These are phyloP conservation scores for Chesias legatella DNA, from an alignment of 2,888 invertebrate species.

Conservation along the genomic window DNA sequence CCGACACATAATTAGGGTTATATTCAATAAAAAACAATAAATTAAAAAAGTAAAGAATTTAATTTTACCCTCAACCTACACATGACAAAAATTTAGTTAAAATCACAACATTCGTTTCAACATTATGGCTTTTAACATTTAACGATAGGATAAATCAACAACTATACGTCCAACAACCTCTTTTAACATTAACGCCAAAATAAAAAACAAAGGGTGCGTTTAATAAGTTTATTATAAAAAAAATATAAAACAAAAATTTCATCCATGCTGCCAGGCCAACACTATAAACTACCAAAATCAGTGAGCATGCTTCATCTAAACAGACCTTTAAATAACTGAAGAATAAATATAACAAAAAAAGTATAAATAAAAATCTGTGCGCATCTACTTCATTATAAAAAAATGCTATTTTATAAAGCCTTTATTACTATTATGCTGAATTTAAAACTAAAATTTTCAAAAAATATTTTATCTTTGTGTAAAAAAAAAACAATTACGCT, in stretches of 20 bases:
- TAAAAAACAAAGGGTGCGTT: constrained; percentile 54
- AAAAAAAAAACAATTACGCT: constrained; percentile 48
- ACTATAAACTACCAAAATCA: constrained; percentile 62
- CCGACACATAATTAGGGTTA: no score
- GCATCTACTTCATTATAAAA: constrained; percentile 26
- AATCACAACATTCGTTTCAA: constrained; percentile 65
- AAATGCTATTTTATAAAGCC: constrained; percentile 21
- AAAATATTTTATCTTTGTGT: constrained; percentile 43
- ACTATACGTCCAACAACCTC: no score
- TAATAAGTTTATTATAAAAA: constrained; percentile 77
- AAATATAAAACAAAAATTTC: constrained; percentile 62
- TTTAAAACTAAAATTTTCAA: constrained; percentile 42
- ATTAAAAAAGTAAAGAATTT: constrained; percentile 71
- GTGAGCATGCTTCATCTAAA: constrained; percentile 62
- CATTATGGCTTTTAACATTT: no score
- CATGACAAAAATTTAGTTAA: constrained; percentile 48
- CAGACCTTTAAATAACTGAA: constrained; percentile 46
- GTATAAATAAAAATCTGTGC: constrained; percentile 33
- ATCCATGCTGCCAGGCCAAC: constrained; percentile 60
- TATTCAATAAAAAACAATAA: no score
- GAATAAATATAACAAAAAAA: constrained; percentile 37
- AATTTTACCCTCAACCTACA: constrained; percentile 59
- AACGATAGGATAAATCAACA: no score
- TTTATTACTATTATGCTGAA: constrained; percentile 28
- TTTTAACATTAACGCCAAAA: constrained; percentile 34